Evolutionary conservation across 2,113 vertebrate species (phyloP), one percentile per base, ranked within the genome.

Genomic region (Muntiacus reevesi): DNA sequence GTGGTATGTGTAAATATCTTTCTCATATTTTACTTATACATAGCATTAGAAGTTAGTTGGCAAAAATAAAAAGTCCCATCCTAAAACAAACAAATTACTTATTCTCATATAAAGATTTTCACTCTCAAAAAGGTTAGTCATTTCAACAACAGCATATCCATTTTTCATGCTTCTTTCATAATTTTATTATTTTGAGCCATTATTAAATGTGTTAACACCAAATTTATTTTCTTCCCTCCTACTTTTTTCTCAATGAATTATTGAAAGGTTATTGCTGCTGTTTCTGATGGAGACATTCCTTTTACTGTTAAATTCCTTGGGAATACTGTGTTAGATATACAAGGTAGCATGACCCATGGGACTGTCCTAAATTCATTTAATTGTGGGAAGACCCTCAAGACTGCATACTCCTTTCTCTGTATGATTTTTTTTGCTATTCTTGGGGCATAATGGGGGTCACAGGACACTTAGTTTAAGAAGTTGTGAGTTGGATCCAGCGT

Each of bases 151-250:
- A 89, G 55, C 45, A 60, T 52, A 93, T 94, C n/a, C 94, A 85
- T 76, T 95, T 97, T 91, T 97, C 40, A 96, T 95, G 90, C 50
- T 96, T 83, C 71, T 91, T 96, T 91, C 55, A 93, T 92, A 62
- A 90, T 96, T 97, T 97, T 97, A 91, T 71, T 64, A 87, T 84
- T 97, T 97, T 74, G 93, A 96, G 57, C 79, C 86, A 74, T 94
- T 95, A 92, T 88, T 96, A 94, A 90, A 82, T 83, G 33, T 30
- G 23, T 78, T 89, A 84, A 95, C 93, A 92, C 13, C 36, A 87
- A 91, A 94, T 96, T 95, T 57, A 95, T 97, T 98, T 96, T 95
- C 87, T 92, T 94, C 9, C 54, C 17, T 15, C 45, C 17, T 94
- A 64, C 59, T 86, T 96, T 95, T 95, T 71, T 27, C 71, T 96